These are phyloP conservation scores for Panonychus citri DNA, from an alignment of 1,140 invertebrate genomes.

Conservation along the genomic window DNA sequence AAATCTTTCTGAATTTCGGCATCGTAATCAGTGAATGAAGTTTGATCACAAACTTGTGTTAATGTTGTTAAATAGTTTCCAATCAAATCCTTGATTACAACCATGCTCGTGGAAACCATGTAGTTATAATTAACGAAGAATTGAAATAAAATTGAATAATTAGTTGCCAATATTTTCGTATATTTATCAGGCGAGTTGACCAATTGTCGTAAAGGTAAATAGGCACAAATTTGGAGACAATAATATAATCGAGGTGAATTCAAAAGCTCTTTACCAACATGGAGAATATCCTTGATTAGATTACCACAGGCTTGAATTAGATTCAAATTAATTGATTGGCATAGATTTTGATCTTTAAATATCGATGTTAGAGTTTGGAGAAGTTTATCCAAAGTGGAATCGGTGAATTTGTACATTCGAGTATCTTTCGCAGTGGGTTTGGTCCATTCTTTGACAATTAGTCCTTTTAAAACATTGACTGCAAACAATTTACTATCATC, in stretches of 20 bases:
- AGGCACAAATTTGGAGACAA: not conserved
- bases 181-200: not conserved
- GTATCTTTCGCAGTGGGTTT: not conserved
- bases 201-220: not conserved
- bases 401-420: not conserved
- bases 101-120: not conserved
- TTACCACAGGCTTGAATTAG: not conserved
- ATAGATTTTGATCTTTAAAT: not conserved
- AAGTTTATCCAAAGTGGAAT: not conserved
- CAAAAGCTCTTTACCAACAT: not conserved
- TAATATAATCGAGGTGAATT: not conserved
- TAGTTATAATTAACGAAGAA: not conserved
- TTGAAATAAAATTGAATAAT: not conserved
- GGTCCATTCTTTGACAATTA: not conserved
- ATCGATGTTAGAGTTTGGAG: not conserved
- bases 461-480: not conserved
- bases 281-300: not conserved
- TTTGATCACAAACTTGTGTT: not conserved
- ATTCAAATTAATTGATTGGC: not conserved
- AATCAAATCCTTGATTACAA: not conserved
- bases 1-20: not conserved
- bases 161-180: not conserved
- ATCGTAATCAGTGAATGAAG: not conserved
- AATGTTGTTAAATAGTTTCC: not conserved
- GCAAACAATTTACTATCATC: no score